Base-by-base conservation (phyloP, 2,113 vertebrate genomes). In the Nothocercus nigrocapillus region DNA sequence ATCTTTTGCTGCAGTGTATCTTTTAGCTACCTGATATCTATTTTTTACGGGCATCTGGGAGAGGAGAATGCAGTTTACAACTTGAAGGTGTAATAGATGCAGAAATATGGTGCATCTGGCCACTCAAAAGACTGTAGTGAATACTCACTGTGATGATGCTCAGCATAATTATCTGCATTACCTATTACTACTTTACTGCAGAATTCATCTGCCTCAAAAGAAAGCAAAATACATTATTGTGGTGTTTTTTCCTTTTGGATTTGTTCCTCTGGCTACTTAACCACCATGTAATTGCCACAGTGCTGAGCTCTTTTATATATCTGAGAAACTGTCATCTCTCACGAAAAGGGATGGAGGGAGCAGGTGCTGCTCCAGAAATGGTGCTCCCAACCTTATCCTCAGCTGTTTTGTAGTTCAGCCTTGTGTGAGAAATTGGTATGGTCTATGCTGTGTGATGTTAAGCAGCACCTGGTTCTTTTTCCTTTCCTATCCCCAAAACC, bases 331-430 rank as follows among this genome's bases (percentile, higher is more conserved):
- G 15, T 40, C 24, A 58, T 7, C 5, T 89, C 16, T 69, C 59
- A 44, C 0, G 0, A 69, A 58, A 4, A 3, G 18, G 18, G 1
- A 14, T 30, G 40, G 11, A 42, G 66, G 7, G 10, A 36, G 27
- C 9, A 62, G 32, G 10, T 61, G 86, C 59, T 76, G 38, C 10
- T 9, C 28, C 13, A n/a, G 38, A 49, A 62, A 32, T 25, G 47
- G 72, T 17, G 22, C 25, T 61, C 34, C 9, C 18, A 22, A 44
- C 49, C 20, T 5, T 38, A 9, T 0, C 18, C 72, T 25, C 9
- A 32, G 8, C 34, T 21, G 18, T 14, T 82, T 17, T 14, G 24
- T 5, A 72, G 21, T 0, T 36, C 51, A 88, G 24, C 45, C 62
- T 62, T 89, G n/a, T 40, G n/a, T 24, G 25, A 59, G 12, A 27